A percentile compares a stretch with the other conserved stretches of the same genome.
Conservation (phyloP, 2,113 vertebrate genomes). For the Recurvirostra avosetta region DNA sequence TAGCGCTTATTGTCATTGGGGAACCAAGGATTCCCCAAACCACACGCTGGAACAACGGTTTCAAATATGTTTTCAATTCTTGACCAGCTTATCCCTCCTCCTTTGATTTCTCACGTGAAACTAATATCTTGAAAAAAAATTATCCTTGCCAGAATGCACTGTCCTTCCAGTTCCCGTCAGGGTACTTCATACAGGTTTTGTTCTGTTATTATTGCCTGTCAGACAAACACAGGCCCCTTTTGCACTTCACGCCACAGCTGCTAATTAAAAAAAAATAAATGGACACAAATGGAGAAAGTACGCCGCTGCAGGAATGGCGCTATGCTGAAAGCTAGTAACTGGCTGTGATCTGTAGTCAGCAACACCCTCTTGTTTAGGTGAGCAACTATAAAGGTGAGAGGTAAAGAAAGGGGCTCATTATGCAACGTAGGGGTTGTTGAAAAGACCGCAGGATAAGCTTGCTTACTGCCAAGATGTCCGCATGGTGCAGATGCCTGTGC, state of each 20-base stretch:
- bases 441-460: not conserved
- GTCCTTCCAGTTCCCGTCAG: not conserved
- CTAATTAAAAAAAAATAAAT: not conserved
- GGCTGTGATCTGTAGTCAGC: not conserved
- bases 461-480: fast-evolving
- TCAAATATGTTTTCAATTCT: not conserved
- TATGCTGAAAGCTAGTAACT: not conserved
- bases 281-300: not conserved
- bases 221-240: not conserved
- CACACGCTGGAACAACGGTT: not conserved
- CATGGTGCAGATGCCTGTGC: not conserved
- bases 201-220: not conserved
- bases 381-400: not conserved
- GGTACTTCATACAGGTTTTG: not conserved
- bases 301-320: fast-evolving
- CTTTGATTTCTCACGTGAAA: not conserved
- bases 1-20: not conserved
- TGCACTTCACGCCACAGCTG: not conserved
- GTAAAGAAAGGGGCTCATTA: not conserved
- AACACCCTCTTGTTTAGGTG: not conserved
- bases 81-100: not conserved
- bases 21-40: not conserved
- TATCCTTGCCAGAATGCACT: not conserved
- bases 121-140: not conserved
- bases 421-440: not conserved